Evolutionary conservation across 2,888 invertebrate genomes (phyloP).

Genomic region (Epirrita christyi): DNA sequence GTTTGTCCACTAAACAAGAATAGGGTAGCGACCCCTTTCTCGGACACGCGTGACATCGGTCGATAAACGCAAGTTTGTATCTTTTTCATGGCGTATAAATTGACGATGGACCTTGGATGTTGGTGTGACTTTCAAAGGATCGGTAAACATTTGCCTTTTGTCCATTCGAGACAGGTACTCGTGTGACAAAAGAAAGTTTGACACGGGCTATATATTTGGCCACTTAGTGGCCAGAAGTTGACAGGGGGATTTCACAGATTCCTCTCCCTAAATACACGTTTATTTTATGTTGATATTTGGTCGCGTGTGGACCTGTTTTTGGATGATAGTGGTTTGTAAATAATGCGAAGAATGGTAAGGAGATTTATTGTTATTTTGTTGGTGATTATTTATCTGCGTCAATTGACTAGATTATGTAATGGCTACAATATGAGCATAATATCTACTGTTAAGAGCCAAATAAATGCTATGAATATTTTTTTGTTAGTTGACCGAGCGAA

Average conservation of each 20-base stretch:
- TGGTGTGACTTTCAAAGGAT: conserved; percentile 54
- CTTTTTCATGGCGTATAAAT: conserved; percentile 65
- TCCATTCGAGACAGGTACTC: conserved; percentile 69
- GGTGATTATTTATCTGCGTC: conserved; percentile 41
- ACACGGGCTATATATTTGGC: conserved; percentile 74
- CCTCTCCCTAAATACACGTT: conserved; percentile 70
- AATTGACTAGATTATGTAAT: conserved; percentile 4
- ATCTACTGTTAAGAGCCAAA: neutral
- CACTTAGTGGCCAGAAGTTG: conserved; percentile 72
- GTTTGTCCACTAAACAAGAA: conserved; percentile 47
- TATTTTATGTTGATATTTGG: conserved; percentile 59
- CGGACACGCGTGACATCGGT: conserved; percentile 49
- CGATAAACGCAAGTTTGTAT: conserved; percentile 43
- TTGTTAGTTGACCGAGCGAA: too few species aligned
- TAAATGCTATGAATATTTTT: too few species aligned
- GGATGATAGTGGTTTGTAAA: conserved; percentile 59
- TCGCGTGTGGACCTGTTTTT: conserved; percentile 71
- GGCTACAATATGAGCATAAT: conserved; percentile 3
- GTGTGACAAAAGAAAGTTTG: conserved; percentile 63
- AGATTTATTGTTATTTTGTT: conserved; percentile 50
- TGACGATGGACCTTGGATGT: conserved; percentile 78
- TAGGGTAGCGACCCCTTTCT: conserved; percentile 41
- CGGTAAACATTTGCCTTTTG: conserved; percentile 70
- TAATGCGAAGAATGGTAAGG: conserved; percentile 56
- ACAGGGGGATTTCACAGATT: conserved; percentile 67